Base-by-base conservation (phyloP, 2,113 vertebrate species). In the Salvelinus sp. region DNA sequence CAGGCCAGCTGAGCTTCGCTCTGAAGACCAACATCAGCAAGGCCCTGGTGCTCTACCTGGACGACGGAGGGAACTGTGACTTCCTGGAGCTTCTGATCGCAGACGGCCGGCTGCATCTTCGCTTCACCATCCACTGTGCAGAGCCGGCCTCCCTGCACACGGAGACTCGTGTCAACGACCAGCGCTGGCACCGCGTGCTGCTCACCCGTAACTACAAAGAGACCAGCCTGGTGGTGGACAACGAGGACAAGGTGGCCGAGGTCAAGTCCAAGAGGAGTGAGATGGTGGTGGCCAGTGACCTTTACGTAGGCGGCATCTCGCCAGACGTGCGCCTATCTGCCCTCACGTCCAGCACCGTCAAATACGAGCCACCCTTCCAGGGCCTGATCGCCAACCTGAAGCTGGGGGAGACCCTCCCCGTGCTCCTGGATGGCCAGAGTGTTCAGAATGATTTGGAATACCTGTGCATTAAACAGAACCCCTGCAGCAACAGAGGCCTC, bases 21-120 rank as follows among this genome's bases (percentile, higher is more conserved):
- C 76, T 98, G 72, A 95, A 95, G 86, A 97, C 96, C 76, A 98
- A 98, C 87, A 74, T 93, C 82, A 94, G 94, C 67, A 94, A 94
- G 79, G 95, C 96, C 0, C 81, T 98, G 83, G 91, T 98, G 80
- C 95, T 98, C 60, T 98, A 98, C 85, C 86, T 96, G 77, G 97
- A 98, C 6, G 97, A 98, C 16, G 96, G 96, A 0, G 97, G 97
- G 9, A 95, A 97, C 93, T 98, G 97, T 0, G 96, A 98, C 91
- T 98, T 98, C 90, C 81, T 98, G 91, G 96, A 98, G 93, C 94
- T 98, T n/a, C 89, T 97, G 73, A 85, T 98, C 18, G 85, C 88
- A 3, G 95, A 95, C 0, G 95, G 97, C 1, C 92, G 95, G 1
- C 91, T 97, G 57, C 93, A 96, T 20, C 84, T 98, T 77, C 96